phyloP scores from a whole-genome alignment of 2,797 vertebrate genomes.

The Alosa sapidissima region DNA sequence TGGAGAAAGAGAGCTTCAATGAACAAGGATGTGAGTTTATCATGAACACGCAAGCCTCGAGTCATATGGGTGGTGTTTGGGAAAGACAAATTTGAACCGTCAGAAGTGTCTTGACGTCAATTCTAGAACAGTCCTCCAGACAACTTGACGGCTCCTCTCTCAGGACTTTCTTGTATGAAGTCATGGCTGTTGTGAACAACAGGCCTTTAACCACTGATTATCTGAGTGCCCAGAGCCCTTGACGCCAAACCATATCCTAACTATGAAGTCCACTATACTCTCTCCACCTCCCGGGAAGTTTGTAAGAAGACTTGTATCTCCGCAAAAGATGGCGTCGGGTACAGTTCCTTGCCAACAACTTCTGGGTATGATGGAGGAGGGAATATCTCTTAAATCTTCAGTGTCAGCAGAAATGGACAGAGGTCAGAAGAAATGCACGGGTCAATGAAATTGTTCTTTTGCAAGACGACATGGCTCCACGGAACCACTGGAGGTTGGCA shows the following conservation, averaged over 20 bases:
- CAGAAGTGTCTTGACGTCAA: conserved; percentile 33
- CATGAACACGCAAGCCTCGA: not conserved
- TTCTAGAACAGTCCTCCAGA: conserved; percentile 23
- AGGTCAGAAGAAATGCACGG: conserved; percentile 32
- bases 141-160: not conserved
- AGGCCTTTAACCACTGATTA: no score
- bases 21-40: conserved; percentile 42
- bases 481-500: conserved; percentile 45
- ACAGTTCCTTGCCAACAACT: conserved; percentile 38
- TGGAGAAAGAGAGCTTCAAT: conserved; percentile 38
- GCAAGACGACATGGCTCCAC: conserved; percentile 36
- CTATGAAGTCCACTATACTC: conserved; percentile 43
- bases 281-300: conserved; percentile 38
- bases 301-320: conserved; percentile 33
- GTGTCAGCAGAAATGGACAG: conserved; percentile 14
- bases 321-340: conserved; percentile 1
- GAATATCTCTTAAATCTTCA: conserved; percentile 42
- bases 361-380: conserved; percentile 39
- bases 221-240: conserved; percentile 34
- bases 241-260: conserved; percentile 41
- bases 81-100: conserved; percentile 28
- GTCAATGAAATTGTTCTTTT: conserved; percentile 38
- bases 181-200: no score
- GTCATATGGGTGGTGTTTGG: not conserved
- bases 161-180: conserved; percentile 30